phyloP scores from a whole-genome alignment of 2,113 vertebrate species.

The Loxodonta africana region DNA sequence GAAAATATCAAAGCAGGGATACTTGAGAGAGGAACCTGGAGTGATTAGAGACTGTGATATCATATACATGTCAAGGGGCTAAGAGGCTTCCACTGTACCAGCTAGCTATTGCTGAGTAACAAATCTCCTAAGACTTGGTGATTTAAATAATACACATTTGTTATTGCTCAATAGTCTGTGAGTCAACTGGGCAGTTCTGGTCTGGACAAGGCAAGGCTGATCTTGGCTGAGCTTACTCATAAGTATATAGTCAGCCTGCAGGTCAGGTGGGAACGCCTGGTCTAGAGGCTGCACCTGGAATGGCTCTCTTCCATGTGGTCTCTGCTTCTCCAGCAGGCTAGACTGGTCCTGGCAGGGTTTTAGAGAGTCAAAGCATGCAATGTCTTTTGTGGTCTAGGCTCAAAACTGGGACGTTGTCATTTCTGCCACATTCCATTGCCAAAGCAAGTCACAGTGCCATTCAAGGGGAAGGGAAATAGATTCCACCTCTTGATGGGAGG shows the following conservation, averaged over 20 bases:
- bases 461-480: neutral
- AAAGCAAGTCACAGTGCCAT: neutral
- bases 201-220: neutral
- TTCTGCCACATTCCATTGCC: neutral
- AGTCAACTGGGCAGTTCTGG: neutral
- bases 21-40: slow-evolving; percentile 17
- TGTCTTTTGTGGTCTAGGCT: slow-evolving; percentile 11
- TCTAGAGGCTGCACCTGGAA: neutral
- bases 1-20: neutral
- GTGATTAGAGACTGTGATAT: neutral
- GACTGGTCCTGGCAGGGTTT: neutral
- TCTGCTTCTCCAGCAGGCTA: neutral
- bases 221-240: neutral
- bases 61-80: neutral
- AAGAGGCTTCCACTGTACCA: neutral
- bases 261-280: neutral
- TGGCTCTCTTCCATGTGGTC: neutral
- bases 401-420: neutral
- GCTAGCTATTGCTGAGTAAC: neutral
- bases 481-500: neutral
- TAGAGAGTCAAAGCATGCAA: neutral
- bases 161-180: neutral
- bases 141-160: neutral
- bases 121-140: neutral
- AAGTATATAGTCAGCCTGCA: neutral